Conservation (phyloP, 2,797 vertebrate genomes). For the Dermochelys coriacea region DNA sequence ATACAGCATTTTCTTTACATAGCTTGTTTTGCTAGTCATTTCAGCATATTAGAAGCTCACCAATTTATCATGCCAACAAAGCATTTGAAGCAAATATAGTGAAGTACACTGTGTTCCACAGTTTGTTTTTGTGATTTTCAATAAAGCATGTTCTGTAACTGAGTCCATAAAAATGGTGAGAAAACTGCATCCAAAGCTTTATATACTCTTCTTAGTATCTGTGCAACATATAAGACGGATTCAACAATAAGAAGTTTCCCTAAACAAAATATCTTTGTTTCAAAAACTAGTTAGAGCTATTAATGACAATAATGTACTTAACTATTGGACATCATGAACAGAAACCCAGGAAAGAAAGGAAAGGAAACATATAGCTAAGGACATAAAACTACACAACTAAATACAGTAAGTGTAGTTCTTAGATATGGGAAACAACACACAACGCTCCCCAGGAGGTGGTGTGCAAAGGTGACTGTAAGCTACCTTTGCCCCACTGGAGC, state of each 20-base stretch:
- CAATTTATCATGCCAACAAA: background rate
- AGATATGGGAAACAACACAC: background rate
- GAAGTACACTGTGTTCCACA: background rate
- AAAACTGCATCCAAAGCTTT: background rate
- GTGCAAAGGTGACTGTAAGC: background rate
- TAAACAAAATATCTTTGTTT: background rate
- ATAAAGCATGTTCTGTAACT: background rate
- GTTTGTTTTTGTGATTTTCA: background rate
- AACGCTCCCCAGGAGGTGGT: background rate
- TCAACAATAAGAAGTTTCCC: background rate
- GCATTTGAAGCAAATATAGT: background rate
- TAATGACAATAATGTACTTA: background rate
- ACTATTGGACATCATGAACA: background rate
- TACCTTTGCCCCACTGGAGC: background rate
- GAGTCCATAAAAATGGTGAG: background rate
- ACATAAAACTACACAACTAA: background rate
- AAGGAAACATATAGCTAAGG: background rate
- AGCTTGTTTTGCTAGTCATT: background rate
- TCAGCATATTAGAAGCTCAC: background rate
- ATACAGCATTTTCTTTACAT: background rate
- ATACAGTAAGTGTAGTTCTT: background rate
- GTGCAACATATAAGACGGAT: background rate
- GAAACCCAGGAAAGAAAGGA: background rate
- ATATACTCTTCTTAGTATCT: background rate
- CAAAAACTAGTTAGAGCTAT: background rate